Evolutionary conservation across 2,888 invertebrate genomes (phyloP).

Genomic region (Platerodrilus igneus): DNA sequence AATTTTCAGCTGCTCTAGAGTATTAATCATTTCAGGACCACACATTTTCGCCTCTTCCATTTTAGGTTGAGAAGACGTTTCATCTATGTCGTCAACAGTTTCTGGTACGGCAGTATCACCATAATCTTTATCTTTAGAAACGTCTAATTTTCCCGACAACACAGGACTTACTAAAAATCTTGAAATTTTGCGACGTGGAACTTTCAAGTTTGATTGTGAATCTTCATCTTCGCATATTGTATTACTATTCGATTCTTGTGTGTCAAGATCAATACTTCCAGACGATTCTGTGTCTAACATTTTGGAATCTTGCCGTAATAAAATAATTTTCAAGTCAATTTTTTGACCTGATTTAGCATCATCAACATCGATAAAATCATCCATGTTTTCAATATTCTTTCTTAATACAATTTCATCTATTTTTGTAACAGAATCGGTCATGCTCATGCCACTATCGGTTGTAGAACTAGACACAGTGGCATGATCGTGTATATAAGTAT

Average conservation of each 20-base stretch:
- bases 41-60: constrained; percentile 33
- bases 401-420: constrained; percentile 25
- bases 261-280: constrained; percentile 11
- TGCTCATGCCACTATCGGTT: constrained; percentile 26
- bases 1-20: constrained; percentile 55
- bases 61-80: constrained; percentile 32
- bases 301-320: constrained; percentile 31
- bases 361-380: neutral
- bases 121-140: constrained; percentile 44
- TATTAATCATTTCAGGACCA: constrained; percentile 51
- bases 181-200: constrained; percentile 67
- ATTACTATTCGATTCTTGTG: constrained; percentile 2
- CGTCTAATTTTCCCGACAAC: constrained; percentile 53
- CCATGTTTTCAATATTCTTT: constrained; percentile 10
- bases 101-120: constrained; percentile 19
- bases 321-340: constrained; percentile 42
- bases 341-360: constrained; percentile 36
- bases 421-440: constrained; percentile 34
- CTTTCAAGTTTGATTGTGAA: constrained; percentile 36
- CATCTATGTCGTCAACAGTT: constrained; percentile 2
- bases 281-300: constrained; percentile 11
- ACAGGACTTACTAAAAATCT: constrained; percentile 80
- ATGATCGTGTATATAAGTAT: constrained; percentile 45
- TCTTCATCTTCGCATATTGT: constrained; percentile 25
- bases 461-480: constrained; percentile 35